Evolutionary conservation across 2,113 vertebrate species (phyloP), one percentile per base, ranked within the genome.

Genomic region (Synchiropus splendidus): DNA sequence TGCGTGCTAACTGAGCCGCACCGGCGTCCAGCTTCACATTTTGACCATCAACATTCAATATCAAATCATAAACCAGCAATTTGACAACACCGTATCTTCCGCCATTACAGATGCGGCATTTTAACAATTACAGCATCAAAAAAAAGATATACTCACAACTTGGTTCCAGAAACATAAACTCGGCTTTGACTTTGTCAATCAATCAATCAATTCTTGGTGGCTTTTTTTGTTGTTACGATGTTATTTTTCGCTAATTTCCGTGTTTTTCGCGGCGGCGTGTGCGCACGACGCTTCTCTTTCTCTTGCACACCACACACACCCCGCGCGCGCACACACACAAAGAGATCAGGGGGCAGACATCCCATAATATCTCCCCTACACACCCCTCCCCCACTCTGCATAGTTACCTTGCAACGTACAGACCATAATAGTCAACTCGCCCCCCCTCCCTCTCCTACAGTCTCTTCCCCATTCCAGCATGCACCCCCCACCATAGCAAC

Each of bases 301-400:
- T 60, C 47, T 78, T 72, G 72, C 70, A 79, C 72, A 58, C 68
- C 58, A 72, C 68, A 63, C 79, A 80, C 81, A 71, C 56, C 71
- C 77, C 74, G 58, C 65, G 72, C 75, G 74, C 78, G 72, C 80
- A 64, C 79, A 85, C 80, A 87, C 83, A 87, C 83, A 86, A 87
- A 87, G 82, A 85, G 83, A 87, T 83, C 81, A 86, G 83, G 85
- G 81, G 85, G 81, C 81, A 86, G 84, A 76, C 86, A 87, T 88
- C 87, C 87, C 87, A 86, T 87, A 87, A 87, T 87, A 87, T 66
- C 61, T 72, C 70, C 77, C 80, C 60, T 51, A 55, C 50, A 66
- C 59, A 77, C 80, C 79, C 84, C 79, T 80, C 79, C 83, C 83
- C 80, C 83, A 82, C 82, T 80, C 82, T 81, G 81, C 83, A 84